Evolutionary conservation across 1,140 invertebrate genomes (phyloP), one percentile per base, ranked within the genome.

Genomic region (Heterodera carotae): DNA sequence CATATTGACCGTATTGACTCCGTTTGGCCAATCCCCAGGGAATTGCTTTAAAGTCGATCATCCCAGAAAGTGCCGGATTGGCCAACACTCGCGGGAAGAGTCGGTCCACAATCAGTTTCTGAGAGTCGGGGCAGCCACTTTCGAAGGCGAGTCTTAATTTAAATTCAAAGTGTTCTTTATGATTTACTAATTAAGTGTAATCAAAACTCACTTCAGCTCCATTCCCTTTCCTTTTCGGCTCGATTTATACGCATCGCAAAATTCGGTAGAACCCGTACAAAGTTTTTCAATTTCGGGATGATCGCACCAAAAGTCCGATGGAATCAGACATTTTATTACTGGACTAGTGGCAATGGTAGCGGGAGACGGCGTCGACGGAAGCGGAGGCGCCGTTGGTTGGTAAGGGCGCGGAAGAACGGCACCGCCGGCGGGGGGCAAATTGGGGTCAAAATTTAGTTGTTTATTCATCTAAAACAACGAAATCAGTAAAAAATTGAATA

Each of bases 281-380:
- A 33, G 39, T 25, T 67, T 12, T n/a, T 67, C 71, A 25, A 76
- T 73, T 22, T 34, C 48, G 12, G 73, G 70, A 75, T 75, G 34
- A 67, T 81, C 80, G 67, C 80, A 81, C 80, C 78, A 75, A 71
- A 79, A 79, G 36, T 78, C 77, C 68, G 77, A 60, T 43, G 77
- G 77, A 33, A 78, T n/a, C n/a, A 48, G 48, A 53, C 69, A 71
- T 71, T 43, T 39, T 33, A 27, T 12, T 6, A 22, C 2, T 8
- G 34, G 31, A 22, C 48, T 12, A 22, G 22, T 12, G 18, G 22
- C 18, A 56, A 22, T 22, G 39, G 39, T n/a, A n/a, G 39, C 39
- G 15, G 48, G 18, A 18, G 48, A 56, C 15, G 48, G 39, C 12
- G 48, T 5, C 18, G 48, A 15, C 12, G 22, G 12, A 15, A 12